Evolutionary conservation across 2,113 vertebrate species (phyloP).

Genomic region (Suricata suricatta): DNA sequence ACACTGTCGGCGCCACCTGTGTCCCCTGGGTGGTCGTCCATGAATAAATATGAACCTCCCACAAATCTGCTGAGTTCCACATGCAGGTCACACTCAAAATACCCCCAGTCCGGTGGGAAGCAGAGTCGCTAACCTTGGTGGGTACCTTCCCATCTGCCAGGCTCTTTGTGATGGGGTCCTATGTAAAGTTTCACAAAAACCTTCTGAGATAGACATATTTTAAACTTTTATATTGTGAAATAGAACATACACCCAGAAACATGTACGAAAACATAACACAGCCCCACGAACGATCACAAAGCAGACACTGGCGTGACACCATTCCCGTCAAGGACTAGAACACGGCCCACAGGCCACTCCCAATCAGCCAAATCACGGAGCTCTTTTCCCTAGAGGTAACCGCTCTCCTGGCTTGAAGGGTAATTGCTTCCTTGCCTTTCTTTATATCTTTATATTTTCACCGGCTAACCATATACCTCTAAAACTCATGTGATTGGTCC

Average conservation of each 20-base stretch:
- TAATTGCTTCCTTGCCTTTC: background rate
- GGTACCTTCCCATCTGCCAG: background rate
- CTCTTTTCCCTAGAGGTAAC: background rate
- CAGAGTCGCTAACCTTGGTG: fast-evolving
- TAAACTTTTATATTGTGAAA: background rate
- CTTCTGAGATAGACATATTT: background rate
- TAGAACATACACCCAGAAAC: background rate
- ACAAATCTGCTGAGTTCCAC: background rate
- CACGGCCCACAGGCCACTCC: too few species aligned
- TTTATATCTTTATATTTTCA: background rate
- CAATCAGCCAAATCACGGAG: background rate
- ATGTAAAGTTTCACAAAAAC: background rate
- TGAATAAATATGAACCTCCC: background rate
- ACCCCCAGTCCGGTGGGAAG: background rate
- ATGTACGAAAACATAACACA: background rate
- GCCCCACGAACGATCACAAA: background rate
- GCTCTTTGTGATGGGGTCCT: background rate
- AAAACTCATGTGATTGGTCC: background rate
- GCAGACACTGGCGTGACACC: background rate
- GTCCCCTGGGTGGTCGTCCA: background rate
- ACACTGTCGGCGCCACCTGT: too few species aligned
- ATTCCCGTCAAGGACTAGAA: background rate
- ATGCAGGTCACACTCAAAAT: background rate
- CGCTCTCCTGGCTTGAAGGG: background rate
- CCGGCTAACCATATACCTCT: background rate